Evolutionary conservation across 2,113 vertebrate species (phyloP), one percentile per base, ranked within the genome.

Genomic region (Mormyrus iriodes): DNA sequence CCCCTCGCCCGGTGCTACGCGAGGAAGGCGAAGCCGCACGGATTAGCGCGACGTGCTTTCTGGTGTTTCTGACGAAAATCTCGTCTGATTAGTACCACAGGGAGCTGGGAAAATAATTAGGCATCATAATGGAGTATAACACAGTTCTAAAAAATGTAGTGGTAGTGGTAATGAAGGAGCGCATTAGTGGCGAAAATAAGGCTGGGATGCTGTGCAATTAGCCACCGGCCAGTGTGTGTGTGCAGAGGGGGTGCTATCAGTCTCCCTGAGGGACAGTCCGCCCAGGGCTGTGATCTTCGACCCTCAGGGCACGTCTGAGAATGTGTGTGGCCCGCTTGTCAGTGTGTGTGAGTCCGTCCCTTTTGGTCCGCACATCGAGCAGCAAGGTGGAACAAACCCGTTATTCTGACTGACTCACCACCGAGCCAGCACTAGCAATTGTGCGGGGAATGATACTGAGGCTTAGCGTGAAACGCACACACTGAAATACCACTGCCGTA

Each of bases 51-150:
- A 86, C 35, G 35, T 76, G 79, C 15, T 24, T 85, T 24, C 19
- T 69, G 12, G 87, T 73, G 53, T 82, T 90, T 76, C 46, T 76
- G 61, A 53, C 49, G 86, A 46, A 55, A 90, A 65, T 90, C 51
- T 58, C 65, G 85, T 69, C 89, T 90, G 88, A 91, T 91, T 85
- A 91, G 51, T 39, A 86, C 89, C 82, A 88, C 39, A 49, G 89
- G 90, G 88, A 90, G 82, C 31, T 42, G 4, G 35, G 73, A 87
- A 61, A 86, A 88, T 91, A 85, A 91, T 90, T 90, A 88, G 79
- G 31, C 49, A 46, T 83, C 89, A 88, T 88, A 84, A 53, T 17
- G 65, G 79, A 86, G 85, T 49, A 89, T 86, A 69, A 89, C 90
- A 86, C 19, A 58, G 44, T 88, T 87, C 76, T 52, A 88, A 85